These are phyloP conservation scores for Varanus komodoensis DNA, from an alignment of 2,113 vertebrate species.

Conservation along the genomic window DNA sequence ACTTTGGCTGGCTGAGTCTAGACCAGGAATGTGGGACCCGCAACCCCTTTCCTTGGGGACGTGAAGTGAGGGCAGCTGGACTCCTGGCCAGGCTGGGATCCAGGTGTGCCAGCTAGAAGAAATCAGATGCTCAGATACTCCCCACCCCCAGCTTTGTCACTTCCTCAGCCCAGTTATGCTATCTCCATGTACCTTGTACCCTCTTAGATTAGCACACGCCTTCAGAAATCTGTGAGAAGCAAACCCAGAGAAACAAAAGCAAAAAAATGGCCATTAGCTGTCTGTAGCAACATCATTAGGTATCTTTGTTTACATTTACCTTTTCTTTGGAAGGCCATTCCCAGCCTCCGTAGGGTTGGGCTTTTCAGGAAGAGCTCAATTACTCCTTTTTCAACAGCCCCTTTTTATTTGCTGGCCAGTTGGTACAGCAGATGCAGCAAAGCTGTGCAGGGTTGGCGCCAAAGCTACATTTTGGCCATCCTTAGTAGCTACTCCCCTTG, in stretches of 20 bases:
- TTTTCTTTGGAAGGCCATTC: constrained; percentile 13
- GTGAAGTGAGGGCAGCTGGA: neutral
- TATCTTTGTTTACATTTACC: fast-evolving
- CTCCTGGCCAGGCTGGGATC: neutral
- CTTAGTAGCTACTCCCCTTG: neutral
- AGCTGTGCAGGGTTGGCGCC: constrained; percentile 33
- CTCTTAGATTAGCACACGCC: neutral
- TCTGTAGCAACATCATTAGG: neutral
- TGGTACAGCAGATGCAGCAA: constrained; percentile 6
- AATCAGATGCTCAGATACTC: neutral
- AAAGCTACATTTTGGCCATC: constrained; percentile 14
- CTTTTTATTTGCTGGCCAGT: constrained; percentile 1
- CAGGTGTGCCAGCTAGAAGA: neutral
- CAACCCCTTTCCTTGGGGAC: no score
- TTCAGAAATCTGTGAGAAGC: fast-evolving
- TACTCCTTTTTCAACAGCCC: constrained; percentile 21
- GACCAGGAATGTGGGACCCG: no score
- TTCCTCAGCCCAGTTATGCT: neutral
- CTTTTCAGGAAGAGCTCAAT: constrained; percentile 31
- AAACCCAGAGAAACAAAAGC: neutral
- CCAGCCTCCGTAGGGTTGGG: constrained; percentile 16
- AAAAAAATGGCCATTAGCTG: neutral
- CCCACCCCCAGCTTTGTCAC: neutral
- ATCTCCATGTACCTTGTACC: fast-evolving
- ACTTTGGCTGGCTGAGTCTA: no score